Conservation (phyloP, 2,797 vertebrate genomes). For the Remorina albescens region DNA sequence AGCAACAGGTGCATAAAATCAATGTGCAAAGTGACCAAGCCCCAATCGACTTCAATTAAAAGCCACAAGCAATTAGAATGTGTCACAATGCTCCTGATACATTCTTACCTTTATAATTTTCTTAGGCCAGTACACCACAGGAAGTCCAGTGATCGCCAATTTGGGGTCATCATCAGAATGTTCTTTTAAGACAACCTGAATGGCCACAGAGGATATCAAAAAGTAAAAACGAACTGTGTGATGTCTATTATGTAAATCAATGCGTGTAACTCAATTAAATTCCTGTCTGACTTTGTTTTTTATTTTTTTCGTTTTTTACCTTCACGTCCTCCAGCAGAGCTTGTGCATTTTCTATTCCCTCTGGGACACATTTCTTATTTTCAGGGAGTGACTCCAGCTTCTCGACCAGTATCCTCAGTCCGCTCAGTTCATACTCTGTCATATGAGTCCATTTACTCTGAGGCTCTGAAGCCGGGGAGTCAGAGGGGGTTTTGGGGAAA, state of each 20-base stretch:
- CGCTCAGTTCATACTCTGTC: slow-evolving; percentile 95
- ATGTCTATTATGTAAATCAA: background rate
- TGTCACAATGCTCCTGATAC: background rate
- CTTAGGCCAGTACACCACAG: slow-evolving; percentile 95
- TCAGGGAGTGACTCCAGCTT: slow-evolving; percentile 96
- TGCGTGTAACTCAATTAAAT: background rate
- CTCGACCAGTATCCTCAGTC: slow-evolving; percentile 93
- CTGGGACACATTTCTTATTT: slow-evolving; percentile 94
- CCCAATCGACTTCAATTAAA: background rate
- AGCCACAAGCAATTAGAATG: background rate
- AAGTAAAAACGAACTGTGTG: background rate
- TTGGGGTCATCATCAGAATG: slow-evolving; percentile 93
- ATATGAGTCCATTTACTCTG: slow-evolving; percentile 91
- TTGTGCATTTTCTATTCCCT: slow-evolving; percentile 92
- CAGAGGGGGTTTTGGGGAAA: slow-evolving; percentile 89
- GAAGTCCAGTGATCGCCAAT: slow-evolving; percentile 92
- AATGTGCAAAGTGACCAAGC: background rate
- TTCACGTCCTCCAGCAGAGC: slow-evolving; percentile 95
- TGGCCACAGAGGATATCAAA: background rate
- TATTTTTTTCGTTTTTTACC: slow-evolving; percentile 77
- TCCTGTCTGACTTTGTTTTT: background rate
- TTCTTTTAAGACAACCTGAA: slow-evolving; percentile 93
- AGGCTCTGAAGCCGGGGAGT: slow-evolving; percentile 88
- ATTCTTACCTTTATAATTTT: slow-evolving; percentile 90
- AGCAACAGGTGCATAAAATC: background rate